Base-by-base conservation (phyloP, 2,797 vertebrate species). In the Arrhamphus sclerolepis region DNA sequence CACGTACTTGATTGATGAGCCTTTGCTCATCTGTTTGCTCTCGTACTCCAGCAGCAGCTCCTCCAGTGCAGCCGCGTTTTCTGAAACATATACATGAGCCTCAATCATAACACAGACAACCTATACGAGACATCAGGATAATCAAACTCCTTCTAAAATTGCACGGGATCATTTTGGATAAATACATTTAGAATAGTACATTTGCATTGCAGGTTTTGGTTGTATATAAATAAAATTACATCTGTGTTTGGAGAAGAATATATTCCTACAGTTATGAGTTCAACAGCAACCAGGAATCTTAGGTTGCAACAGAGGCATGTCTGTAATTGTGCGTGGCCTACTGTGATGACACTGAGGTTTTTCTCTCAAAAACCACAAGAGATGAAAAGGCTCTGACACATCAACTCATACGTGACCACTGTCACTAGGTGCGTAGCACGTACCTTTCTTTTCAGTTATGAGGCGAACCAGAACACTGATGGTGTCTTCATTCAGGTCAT, bases 371-470 rank as follows among this genome's bases (percentile, higher is more conserved):
- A 73, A 24, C 66, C 75, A 41, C 49, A 39, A 52, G 16, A 44
- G 31, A 65, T 53, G 40, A 57, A 51, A 9, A 17, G 38, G 8
- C 26, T 54, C 56, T 61, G 21, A 61, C 47, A 14, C 31, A 29
- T 29, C 0, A 26, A 21, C 28, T 41, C 2, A 13, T 16, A 20
- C 17, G 53, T 56, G 46, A 68, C 7, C 41, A 46, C 11, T 34
- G 56, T 16, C 19, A 10, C 11, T 18, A 49, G 20, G 28, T 40
- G 43, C 29, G 64, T 7, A 24, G 20, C 31, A 62, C 63, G 4
- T 46, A 98, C 97, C 97, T 95, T 97, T 98, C 80, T 98, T 98
- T 83, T 98, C 96, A 0, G 97, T 96, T 75, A 98, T 99, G 55
- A 99, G 93, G 42, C 95, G 94, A 56, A 98, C 96, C 73, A 99